Evolutionary conservation across 2,888 invertebrate species (phyloP), one percentile per base, ranked within the genome.

Genomic region (Nysson spinosus): DNA sequence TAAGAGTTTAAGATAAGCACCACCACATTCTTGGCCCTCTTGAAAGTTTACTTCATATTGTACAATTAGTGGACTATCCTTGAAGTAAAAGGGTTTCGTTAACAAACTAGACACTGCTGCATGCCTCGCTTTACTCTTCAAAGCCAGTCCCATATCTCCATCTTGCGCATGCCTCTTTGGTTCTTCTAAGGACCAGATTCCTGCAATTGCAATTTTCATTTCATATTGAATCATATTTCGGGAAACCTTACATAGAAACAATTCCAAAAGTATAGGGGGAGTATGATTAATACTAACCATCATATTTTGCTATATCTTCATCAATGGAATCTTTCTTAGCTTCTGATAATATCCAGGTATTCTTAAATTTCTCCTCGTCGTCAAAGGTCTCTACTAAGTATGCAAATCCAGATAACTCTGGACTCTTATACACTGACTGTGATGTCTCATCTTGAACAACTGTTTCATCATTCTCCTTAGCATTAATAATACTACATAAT

Each of bases 21-120:
- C 99, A 39, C 99, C 99, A 88, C 99, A 99, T 87, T 98, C 98
- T 88, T 98, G 97, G 0, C 98, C 98, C 82, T 97, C 96, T 91
- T 99, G 93, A 69, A 97, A 94, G 57, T 93, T 93, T 24, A 95
- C 95, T 90, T 96, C 96, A 89, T 96, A 99, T 88, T 99, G 99
- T 2, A 98, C 94, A 63, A 99, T 90, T 30, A 95, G 87, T 0
- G 96, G 96, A 80, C 94, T 95, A 56, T 92, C 91, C 39, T 89
- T 89, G 87, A 99, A 99, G 44, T 92, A 90, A 87, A 97, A 98
- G 0, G 94, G 94, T 83, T 91, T 92, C 55, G 89, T 90, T 11
- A 99, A 88, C 22, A 91, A 90, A 2, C 96, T 90, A 1, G 98
- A 90, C 68, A 99, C 95, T 4, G 99, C 99, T 9, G 98, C 96